A percentile compares a stretch with the other conserved stretches of the same genome.
These are phyloP conservation scores for Agonopterix arenella DNA, from an alignment of 2,888 invertebrate species.

Conservation along the genomic window DNA sequence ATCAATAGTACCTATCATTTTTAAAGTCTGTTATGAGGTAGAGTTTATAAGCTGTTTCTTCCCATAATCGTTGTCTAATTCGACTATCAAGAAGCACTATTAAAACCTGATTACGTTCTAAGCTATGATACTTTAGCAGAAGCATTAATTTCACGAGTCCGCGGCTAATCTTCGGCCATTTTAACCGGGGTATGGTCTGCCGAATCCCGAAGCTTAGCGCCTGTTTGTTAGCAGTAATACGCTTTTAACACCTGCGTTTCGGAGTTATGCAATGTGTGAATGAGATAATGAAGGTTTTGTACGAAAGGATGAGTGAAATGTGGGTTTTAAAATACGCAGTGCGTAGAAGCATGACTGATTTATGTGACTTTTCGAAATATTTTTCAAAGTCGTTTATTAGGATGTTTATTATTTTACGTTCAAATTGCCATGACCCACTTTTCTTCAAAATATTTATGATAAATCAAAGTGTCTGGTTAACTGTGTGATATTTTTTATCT, in stretches of 20 bases:
- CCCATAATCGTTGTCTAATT: background rate
- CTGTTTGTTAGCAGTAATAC: slow-evolving; percentile 67
- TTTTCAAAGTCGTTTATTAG: too few species aligned
- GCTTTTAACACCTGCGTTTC: slow-evolving; percentile 69
- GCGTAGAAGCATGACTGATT: slow-evolving; percentile 26
- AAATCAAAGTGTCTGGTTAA: too few species aligned
- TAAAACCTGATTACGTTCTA: slow-evolving; percentile 34
- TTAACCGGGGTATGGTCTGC: slow-evolving; percentile 51
- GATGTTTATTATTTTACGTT: too few species aligned
- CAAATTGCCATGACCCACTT: too few species aligned
- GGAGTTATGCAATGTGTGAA: slow-evolving; percentile 26
- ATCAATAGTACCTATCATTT: too few species aligned
- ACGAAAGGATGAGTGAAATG: slow-evolving; percentile 43
- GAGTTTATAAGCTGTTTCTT: background rate
- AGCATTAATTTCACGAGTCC: slow-evolving; percentile 55
- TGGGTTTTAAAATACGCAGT: slow-evolving; percentile 18
- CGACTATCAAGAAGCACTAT: background rate
- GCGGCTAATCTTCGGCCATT: slow-evolving; percentile 67
- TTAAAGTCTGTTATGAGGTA: background rate
- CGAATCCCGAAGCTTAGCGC: slow-evolving; percentile 65
- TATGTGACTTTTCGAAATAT: slow-evolving; percentile 8
- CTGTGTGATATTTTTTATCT: too few species aligned
- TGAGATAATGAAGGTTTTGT: slow-evolving; percentile 50
- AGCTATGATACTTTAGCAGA: slow-evolving; percentile 49
- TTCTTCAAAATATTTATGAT: too few species aligned